Conservation (phyloP, 1,140 invertebrate species). For the Teleopsis dalmanni region DNA sequence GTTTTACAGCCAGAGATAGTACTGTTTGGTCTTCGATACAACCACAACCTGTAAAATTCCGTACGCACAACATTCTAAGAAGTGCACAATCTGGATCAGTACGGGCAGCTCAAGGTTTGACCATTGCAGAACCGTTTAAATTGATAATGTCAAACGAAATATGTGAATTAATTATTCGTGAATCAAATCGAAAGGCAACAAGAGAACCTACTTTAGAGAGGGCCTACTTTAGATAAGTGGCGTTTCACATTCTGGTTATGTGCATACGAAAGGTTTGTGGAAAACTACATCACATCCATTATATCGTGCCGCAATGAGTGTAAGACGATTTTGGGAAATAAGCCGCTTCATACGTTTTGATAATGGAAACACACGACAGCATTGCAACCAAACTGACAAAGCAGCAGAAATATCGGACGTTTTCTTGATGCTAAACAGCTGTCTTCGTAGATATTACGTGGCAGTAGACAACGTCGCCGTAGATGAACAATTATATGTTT, state of each 20-base stretch:
- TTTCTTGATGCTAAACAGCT: not conserved
- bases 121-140: constrained; percentile 1
- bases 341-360: constrained; percentile 32
- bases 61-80: constrained; percentile 6
- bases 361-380: constrained; percentile 19
- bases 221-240: constrained; percentile 5
- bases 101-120: not conserved
- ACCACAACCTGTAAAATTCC: not conserved
- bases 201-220: not conserved
- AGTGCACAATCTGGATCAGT: not conserved
- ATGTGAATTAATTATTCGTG: constrained; percentile 1
- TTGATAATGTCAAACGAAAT: constrained; percentile 6
- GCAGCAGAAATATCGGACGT: constrained; percentile 19
- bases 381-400: constrained; percentile 21
- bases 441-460: constrained; percentile 22
- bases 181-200: constrained; percentile 4
- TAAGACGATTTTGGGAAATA: constrained; percentile 4
- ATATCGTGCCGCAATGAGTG: constrained; percentile 5
- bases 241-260: not conserved
- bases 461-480: constrained; percentile 32
- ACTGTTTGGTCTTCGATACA: not conserved
- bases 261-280: constrained; percentile 2
- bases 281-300: constrained; percentile 3
- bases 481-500: constrained; percentile 42
- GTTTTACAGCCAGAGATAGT: not conserved